Percentiles rank a stretch among this genome's conserved stretches.
Evolutionary conservation across 2,113 vertebrate genomes (phyloP).

Genomic region (Brienomyrus brachyistius): DNA sequence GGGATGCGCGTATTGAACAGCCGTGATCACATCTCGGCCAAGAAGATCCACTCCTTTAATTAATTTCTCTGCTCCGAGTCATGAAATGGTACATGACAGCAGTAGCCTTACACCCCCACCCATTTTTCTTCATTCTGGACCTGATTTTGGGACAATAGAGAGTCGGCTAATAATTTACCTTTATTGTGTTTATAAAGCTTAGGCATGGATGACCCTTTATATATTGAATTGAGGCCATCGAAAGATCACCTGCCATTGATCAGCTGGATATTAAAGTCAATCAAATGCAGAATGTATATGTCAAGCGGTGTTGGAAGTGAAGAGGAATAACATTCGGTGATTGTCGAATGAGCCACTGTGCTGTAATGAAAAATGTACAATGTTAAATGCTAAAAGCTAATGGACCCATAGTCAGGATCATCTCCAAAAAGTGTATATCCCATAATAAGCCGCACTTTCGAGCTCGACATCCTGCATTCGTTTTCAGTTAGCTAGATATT

Average conservation of each 20-base stretch:
- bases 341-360: not conserved
- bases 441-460: not conserved
- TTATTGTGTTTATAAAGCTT: constrained; percentile 85
- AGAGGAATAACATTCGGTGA: constrained; percentile 50
- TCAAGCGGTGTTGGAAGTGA: constrained; percentile 76
- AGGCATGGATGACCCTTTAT: constrained; percentile 71
- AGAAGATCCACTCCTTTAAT: constrained; percentile 58
- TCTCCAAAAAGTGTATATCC: not conserved
- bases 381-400: not conserved
- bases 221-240: constrained; percentile 87
- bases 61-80: constrained; percentile 59
- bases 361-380: not conserved
- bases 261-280: constrained; percentile 95
- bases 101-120: constrained; percentile 51
- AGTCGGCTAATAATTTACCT: constrained; percentile 72
- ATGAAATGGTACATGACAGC: constrained; percentile 69
- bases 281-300: constrained; percentile 90
- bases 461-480: not conserved
- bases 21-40: constrained; percentile 62
- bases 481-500: not conserved
- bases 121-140: constrained; percentile 72
- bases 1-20: constrained; percentile 56
- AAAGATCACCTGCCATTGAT: constrained; percentile 99
- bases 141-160: constrained; percentile 61
- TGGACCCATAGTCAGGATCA: not conserved